A percentile compares a stretch with the other conserved stretches of the same genome.
Conservation (phyloP, 2,888 invertebrate genomes). For the Lampropteryx suffumata region DNA sequence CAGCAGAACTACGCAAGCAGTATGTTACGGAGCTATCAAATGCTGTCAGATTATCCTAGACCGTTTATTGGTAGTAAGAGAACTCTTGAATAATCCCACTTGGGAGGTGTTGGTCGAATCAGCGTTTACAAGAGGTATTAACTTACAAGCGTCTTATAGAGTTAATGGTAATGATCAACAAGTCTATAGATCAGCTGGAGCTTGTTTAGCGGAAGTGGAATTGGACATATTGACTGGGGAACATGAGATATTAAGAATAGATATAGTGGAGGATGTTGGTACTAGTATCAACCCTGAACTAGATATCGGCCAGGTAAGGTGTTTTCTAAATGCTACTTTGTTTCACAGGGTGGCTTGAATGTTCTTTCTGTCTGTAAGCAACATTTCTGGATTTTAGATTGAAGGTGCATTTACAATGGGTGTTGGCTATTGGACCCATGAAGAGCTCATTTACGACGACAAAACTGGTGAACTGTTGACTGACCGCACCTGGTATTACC, state of each 20-base stretch:
- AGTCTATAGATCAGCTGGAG: conserved; percentile 75
- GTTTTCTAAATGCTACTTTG: neutral
- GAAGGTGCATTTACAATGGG: conserved; percentile 91
- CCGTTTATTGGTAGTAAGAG: conserved; percentile 69
- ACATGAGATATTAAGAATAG: conserved; percentile 83
- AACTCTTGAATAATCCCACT: conserved; percentile 65
- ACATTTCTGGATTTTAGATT: conserved; percentile 51
- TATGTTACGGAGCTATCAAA: conserved; percentile 56
- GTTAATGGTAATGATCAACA: conserved; percentile 52
- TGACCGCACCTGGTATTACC: conserved; percentile 90
- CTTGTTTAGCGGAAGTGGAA: conserved; percentile 85
- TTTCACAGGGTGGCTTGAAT: too few relatives aligned
- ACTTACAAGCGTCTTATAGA: conserved; percentile 59
- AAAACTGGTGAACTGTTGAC: conserved; percentile 87
- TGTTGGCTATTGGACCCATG: conserved; percentile 88
- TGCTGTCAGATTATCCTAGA: conserved; percentile 79
- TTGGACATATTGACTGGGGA: conserved; percentile 89
- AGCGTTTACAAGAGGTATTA: conserved; percentile 65
- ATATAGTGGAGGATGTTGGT: conserved; percentile 86
- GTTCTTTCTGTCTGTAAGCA: neutral
- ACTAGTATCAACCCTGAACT: conserved; percentile 85
- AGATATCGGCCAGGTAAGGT: conserved; percentile 85
- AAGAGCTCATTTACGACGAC: conserved; percentile 85
- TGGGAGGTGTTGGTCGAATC: conserved; percentile 78
- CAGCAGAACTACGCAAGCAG: conserved; percentile 68